Conservation (phyloP, 2,888 invertebrate species). For the Dryococelus australis region DNA sequence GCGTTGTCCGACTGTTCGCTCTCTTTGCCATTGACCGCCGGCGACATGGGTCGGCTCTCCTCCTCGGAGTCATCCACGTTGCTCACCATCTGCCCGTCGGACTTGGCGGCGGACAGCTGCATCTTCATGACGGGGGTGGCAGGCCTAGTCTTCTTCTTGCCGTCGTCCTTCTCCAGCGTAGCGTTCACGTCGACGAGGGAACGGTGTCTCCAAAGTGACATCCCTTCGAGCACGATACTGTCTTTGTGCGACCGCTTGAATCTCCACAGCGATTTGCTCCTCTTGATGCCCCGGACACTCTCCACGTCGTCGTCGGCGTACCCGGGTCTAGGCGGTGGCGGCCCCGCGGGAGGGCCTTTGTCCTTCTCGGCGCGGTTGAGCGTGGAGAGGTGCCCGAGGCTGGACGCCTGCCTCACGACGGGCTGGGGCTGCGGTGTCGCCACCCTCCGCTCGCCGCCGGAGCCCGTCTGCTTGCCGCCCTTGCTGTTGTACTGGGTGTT, state of each 20-base stretch:
- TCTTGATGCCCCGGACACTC: constrained; percentile 64
- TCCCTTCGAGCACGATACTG: constrained; percentile 79
- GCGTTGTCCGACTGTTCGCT: not conserved
- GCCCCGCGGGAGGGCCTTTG: constrained; percentile 34
- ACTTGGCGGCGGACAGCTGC: constrained; percentile 60
- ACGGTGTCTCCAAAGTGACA: constrained; percentile 86
- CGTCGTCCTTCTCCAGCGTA: constrained; percentile 55
- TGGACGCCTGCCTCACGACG: constrained; percentile 44
- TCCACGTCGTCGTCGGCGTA: constrained; percentile 37
- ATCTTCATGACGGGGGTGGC: constrained; percentile 52
- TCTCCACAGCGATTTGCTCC: constrained; percentile 87
- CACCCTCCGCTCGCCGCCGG: constrained; percentile 39
- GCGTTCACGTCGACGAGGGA: constrained; percentile 78
- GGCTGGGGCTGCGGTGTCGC: constrained; percentile 41
- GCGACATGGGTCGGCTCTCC: not conserved
- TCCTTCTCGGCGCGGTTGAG: constrained; percentile 62
- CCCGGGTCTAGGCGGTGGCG: constrained; percentile 29
- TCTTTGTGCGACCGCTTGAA: constrained; percentile 69
- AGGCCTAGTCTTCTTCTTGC: not conserved
- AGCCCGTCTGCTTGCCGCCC: constrained; percentile 33
- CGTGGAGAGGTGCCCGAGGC: constrained; percentile 58
- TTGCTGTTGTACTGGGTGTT: constrained; percentile 51
- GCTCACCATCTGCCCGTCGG: constrained; percentile 60
- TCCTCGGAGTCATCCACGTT: not conserved
- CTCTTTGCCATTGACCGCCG: not conserved